Base-by-base conservation (phyloP, 2,888 invertebrate genomes). In the Masnerella sp. region DNA sequence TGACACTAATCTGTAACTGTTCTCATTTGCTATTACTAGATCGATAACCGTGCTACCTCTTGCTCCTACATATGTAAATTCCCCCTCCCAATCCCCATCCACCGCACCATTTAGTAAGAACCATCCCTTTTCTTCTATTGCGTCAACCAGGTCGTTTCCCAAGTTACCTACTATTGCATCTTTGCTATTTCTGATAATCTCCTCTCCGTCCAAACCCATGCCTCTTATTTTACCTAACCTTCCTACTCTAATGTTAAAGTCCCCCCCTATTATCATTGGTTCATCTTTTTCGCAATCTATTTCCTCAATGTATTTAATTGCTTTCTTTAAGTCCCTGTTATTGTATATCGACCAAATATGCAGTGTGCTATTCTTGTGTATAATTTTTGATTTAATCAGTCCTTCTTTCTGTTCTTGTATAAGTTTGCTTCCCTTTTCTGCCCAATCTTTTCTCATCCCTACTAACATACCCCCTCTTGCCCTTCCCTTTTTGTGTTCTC, bases 1-100 rank as follows among this genome's bases (percentile, higher is more conserved):
- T 45, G 34, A 5, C 8, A 36, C 8, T 3, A 20, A 47, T 59
- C 34, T 28, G 7, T 17, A 18, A 20, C n/a, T 18, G 28, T 47
- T 9, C 34, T 14, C 64, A 22, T 67, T 70, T 9, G 43, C 52
- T 5, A 76, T 59, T 20, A 45, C 61, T 9, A 75, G 72, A 12
- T 78, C 78, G 11, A 78, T 69, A 3, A 77, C 75, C 5, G 74
- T 58, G 11, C 38, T 51, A 8, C 72, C 58, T 18, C 52, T 75
- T 3, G 34, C 36, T 12, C 69, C 62, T 17, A 71, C 18, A 42
- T 49, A 76, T 0, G 76, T 75, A 15, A 12, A 70, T 32, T 76
- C 69, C 5, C 78, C 75, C 11, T 68, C 56, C 54, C 51, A 54
- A 38, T 75, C 75, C 7, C 75, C 69, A 38, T 61, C 51, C 12